Conservation (phyloP, 2,113 vertebrate genomes). For the Microtus pennsylvanicus region DNA sequence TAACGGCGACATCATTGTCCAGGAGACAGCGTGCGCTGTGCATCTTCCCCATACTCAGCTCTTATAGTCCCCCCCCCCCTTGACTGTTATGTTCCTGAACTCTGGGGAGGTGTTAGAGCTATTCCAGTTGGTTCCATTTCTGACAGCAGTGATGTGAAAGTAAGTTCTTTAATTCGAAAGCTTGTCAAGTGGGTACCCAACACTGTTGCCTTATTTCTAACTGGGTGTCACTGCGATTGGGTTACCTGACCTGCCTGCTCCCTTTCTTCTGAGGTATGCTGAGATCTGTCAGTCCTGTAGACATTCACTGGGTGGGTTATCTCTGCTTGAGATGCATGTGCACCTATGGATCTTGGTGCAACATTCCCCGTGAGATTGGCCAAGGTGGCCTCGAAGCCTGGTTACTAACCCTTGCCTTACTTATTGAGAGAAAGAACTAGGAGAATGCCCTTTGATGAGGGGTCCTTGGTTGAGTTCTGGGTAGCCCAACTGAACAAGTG, state of each 20-base stretch:
- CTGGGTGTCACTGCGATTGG: background rate
- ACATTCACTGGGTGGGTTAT: background rate
- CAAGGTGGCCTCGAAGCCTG: fast-evolving
- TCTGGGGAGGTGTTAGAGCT: background rate
- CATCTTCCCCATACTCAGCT: background rate
- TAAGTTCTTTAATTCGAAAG: background rate
- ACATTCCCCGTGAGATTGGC: fast-evolving
- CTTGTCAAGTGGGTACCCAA: background rate
- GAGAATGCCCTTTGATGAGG: background rate
- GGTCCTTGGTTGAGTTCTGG: background rate
- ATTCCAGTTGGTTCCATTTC: background rate
- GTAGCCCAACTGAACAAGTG: fast-evolving
- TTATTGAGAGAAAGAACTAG: background rate
- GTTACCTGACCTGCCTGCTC: background rate
- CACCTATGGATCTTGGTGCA: background rate
- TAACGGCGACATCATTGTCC: no score
- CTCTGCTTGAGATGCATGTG: background rate
- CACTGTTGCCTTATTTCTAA: background rate
- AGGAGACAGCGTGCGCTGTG: background rate
- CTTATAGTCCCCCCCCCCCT: no score
- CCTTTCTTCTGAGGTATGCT: background rate
- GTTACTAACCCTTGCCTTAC: fast-evolving
- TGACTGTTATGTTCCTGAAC: background rate
- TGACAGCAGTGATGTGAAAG: background rate
- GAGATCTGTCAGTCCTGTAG: background rate